Base-by-base conservation (phyloP, 1,140 invertebrate species). In the Uloborus diversus region DNA sequence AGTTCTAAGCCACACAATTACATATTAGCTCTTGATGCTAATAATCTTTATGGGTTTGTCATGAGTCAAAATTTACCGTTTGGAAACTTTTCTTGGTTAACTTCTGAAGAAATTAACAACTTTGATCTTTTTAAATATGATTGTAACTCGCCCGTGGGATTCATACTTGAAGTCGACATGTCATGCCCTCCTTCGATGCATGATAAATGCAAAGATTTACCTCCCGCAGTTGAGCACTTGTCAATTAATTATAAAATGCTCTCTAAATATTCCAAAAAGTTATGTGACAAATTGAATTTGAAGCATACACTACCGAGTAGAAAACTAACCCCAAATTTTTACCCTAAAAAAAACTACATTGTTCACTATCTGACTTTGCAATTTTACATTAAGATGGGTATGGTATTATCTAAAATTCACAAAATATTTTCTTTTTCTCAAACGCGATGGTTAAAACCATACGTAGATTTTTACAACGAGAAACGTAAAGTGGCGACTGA, bases 361-460 rank as follows among this genome's bases (percentile, higher is more conserved):
- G 85, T 89, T 35, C 89, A 89, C 84, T 88, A 88, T 84, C 65
- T 82, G 79, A 88, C 86, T 84, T 85, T 57, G 3, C 17, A 88
- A 84, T 88, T 88, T 84, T 88, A 85, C 79, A 7, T 89, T 23
- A 59, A 85, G 62, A 27, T 85, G 68, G 89, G 88, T 30, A 49
- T 90, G 30, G 84, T 83, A 79, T 47, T 89, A 61, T 85, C 76
- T 51, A 88, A 89, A 86, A 85, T 90, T 47, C 85, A 90, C 85
- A 82, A 86, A 84, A 85, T 89, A 49, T 65, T 87, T 33, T 78
- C 81, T 71, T 87, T 91, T 84, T 84, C 86, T 25, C 89, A 90
- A 87, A 84, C 82, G 35, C 33, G 81, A 69, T 90, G 86, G 86
- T 81, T 90, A 27, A 85, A 86, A 82, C 53, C 83, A 2, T 89